phyloP scores from a whole-genome alignment of 2,888 invertebrate species.

The Andricus quercusramuli region DNA sequence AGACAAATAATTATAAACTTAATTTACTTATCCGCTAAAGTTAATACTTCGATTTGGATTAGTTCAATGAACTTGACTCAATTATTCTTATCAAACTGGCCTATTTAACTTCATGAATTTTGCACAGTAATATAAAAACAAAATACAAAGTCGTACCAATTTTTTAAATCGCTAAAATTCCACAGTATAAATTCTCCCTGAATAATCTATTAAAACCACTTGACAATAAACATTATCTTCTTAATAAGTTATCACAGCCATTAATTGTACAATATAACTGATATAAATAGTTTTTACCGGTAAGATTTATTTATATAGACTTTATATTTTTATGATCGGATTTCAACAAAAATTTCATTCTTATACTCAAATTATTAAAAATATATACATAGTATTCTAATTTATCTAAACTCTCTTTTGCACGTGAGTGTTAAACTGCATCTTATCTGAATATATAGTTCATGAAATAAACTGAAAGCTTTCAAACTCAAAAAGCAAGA shows the following conservation, averaged over 20 bases:
- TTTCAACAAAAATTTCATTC: neutral
- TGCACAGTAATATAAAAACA: neutral
- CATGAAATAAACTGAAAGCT: neutral
- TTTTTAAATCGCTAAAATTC: too few relatives aligned
- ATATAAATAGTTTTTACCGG: neutral
- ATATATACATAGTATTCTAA: neutral
- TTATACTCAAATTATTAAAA: neutral
- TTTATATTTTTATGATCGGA: too few relatives aligned
- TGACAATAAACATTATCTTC: neutral
- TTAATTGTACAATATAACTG: neutral
- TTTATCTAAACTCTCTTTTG: neutral
- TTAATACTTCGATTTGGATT: too few relatives aligned
- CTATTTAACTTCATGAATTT: neutral
- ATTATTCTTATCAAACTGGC: too few relatives aligned
- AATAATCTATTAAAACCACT: neutral
- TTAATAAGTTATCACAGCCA: slow-evolving; percentile 35
- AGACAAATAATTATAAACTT: neutral
- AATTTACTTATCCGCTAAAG: neutral
- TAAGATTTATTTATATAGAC: too few relatives aligned
- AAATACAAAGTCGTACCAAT: neutral
- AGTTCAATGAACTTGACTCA: too few relatives aligned
- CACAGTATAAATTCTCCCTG: too few relatives aligned
- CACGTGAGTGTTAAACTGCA: neutral
- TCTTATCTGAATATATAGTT: neutral
- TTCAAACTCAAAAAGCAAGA: neutral